Evolutionary conservation across 2,113 vertebrate genomes (phyloP).

Genomic region (Mus spicilegus): DNA sequence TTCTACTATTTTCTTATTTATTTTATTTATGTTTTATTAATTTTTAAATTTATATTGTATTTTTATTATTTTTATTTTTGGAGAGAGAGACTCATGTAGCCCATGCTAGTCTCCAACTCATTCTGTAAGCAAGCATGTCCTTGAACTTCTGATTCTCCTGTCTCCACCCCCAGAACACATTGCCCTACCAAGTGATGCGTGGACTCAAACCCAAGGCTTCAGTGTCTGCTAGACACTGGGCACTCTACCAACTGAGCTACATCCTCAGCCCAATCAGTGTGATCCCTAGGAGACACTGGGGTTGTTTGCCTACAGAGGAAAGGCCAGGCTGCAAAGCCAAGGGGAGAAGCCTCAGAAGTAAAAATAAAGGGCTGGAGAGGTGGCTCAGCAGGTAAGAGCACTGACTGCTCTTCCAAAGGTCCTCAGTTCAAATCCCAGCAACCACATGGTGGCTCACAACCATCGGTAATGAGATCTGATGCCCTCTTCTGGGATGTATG

Average conservation of each 20-base stretch:
- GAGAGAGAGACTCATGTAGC: background rate
- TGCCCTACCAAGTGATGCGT: rapidly evolving
- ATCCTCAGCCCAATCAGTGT: background rate
- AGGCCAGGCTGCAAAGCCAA: background rate
- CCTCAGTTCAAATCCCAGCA: no score
- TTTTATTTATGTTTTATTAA: no score
- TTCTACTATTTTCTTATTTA: no score
- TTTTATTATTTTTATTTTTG: background rate
- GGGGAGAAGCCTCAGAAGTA: background rate
- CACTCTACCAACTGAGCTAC: background rate
- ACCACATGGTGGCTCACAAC: no score
- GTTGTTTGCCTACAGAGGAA: background rate
- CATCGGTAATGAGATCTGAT: no score
- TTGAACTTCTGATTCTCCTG: background rate
- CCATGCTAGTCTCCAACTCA: background rate
- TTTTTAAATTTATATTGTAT: no score
- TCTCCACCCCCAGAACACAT: background rate
- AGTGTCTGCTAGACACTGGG: background rate
- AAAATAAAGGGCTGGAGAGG: no score
- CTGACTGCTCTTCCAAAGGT: no score
- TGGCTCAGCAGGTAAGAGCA: no score
- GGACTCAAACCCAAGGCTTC: background rate
- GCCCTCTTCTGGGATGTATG: no score
- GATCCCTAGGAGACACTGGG: background rate
- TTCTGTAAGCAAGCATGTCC: background rate